Percentiles rank a stretch among this genome's conserved stretches.
Conservation (phyloP, 1,140 invertebrate species). For the Ceratosolen fusciceps region DNA sequence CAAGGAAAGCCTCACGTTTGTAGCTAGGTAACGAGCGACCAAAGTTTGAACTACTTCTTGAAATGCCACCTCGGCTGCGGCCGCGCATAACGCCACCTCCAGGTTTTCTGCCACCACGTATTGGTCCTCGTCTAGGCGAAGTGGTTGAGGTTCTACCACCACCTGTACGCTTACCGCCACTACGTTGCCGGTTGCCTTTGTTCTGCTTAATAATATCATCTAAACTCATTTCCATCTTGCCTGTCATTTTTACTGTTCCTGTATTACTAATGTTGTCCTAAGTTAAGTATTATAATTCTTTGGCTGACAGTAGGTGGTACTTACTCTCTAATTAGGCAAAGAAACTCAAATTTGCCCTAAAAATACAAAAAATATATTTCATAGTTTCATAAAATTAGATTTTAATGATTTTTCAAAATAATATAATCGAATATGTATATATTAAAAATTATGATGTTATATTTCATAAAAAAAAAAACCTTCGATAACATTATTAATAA, state of each 20-base stretch:
- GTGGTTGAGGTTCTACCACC: slow-evolving; percentile 51
- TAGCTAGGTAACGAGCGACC: slow-evolving; percentile 25
- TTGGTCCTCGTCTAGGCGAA: slow-evolving; percentile 60
- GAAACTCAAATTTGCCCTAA: slow-evolving; percentile 14
- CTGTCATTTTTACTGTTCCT: slow-evolving; percentile 58
- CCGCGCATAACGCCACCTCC: slow-evolving; percentile 75
- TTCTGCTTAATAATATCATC: slow-evolving; percentile 95
- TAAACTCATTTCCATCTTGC: slow-evolving; percentile 95
- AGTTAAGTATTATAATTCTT: slow-evolving; percentile 14
- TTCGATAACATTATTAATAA: too few species aligned
- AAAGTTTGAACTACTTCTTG: slow-evolving; percentile 60
- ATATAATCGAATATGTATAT: too few species aligned
- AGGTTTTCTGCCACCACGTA: slow-evolving; percentile 60
- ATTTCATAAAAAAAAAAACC: too few species aligned
- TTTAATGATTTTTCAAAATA: too few species aligned
- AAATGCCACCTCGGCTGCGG: slow-evolving; percentile 77
- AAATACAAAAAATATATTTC: background rate
- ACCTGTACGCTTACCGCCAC: slow-evolving; percentile 64
- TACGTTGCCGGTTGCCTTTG: slow-evolving; percentile 72
- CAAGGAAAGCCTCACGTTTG: slow-evolving; percentile 44
- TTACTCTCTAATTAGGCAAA: slow-evolving; percentile 11
- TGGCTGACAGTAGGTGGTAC: slow-evolving; percentile 19
- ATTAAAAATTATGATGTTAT: too few species aligned
- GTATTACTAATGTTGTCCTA: background rate
- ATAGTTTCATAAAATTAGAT: background rate